phyloP scores from a whole-genome alignment of 2,888 invertebrate genomes.

The Hoplodrina ambigua region DNA sequence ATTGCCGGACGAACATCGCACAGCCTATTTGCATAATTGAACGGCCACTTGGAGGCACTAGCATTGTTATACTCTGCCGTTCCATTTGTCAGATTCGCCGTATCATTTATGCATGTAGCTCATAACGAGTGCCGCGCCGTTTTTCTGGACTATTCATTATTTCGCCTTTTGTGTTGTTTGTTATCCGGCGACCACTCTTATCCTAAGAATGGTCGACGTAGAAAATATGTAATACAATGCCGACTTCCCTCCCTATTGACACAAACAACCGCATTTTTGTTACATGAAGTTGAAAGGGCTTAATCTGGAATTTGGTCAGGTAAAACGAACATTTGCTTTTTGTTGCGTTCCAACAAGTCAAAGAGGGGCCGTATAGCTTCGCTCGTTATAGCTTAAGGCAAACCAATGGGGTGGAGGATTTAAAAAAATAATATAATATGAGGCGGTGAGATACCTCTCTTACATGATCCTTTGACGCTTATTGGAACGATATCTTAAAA shows the following conservation, averaged over 20 bases:
- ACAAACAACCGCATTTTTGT: conserved; percentile 83
- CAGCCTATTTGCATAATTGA: conserved; percentile 91
- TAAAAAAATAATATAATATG: conserved; percentile 40
- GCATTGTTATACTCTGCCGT: conserved; percentile 90
- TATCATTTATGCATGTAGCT: conserved; percentile 90
- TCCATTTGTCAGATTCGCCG: conserved; percentile 90
- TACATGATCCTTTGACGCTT: conserved; percentile 23
- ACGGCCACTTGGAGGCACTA: conserved; percentile 89
- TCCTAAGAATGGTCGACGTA: conserved; percentile 77
- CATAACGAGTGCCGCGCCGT: conserved; percentile 86
- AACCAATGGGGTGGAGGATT: conserved; percentile 6
- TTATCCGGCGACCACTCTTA: conserved; percentile 79
- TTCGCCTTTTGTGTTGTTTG: conserved; percentile 86
- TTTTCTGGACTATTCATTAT: conserved; percentile 89
- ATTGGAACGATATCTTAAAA: conserved; percentile 29
- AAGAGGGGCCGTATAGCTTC: conserved; percentile 53
- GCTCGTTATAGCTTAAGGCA: conserved; percentile 29
- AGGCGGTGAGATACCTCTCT: background rate
- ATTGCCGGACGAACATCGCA: conserved; percentile 87
- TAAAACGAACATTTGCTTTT: conserved; percentile 82
- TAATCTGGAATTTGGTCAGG: conserved; percentile 85
- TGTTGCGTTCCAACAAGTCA: conserved; percentile 74
- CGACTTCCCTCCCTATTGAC: conserved; percentile 79
- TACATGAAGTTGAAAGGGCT: conserved; percentile 82
- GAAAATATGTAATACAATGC: conserved; percentile 81